Evolutionary conservation across 2,888 invertebrate genomes (phyloP), one percentile per base, ranked within the genome.

Genomic region (Ptychoptera albimana): DNA sequence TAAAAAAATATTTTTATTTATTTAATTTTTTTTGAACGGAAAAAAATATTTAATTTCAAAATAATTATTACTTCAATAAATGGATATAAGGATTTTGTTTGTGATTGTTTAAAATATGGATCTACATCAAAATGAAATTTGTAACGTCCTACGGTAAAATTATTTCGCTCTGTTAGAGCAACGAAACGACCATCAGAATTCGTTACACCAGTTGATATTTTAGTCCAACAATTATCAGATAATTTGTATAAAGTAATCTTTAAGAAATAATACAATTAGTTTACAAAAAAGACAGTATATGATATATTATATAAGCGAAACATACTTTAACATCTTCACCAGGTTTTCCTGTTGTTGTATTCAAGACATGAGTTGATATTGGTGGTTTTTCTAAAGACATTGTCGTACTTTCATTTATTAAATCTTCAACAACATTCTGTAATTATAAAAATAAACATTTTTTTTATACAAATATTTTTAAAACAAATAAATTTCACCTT

Each of bases 331-430:
- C 55, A 1, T 78, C 78, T 1, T 62, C 60, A 0, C 79, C 78
- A 0, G 86, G 80, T 39, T 60, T 58, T 1, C 87, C 87, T 39
- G 70, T 70, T 0, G 79, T 72, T 1, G 77, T 80, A 52, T 87
- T 86, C 48, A 83, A 60, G 0, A 85, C 79, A 58, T 85, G 81
- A 1, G 83, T 80, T 0, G 84, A 79, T 51, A 87, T 69, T 2
- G 79, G 72, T 1, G 75, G 70, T 39, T 70, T 69, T 30, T 54
- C 50, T 6, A 42, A 30, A 29, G 37, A 6, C 45, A 45, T 45
- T 16, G 32, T 37, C 2, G 43, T 23, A 8, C 42, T n/a, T 31
- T 45, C 44, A 23, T 5, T 23, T 23, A 5, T 7, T 23, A 7
- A 23, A 3, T 23, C 23, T 5, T 23, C 23, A 3, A 23, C 23